phyloP scores from a whole-genome alignment of 2,888 invertebrate genomes.

The Hermaeophaga mercurialis region DNA sequence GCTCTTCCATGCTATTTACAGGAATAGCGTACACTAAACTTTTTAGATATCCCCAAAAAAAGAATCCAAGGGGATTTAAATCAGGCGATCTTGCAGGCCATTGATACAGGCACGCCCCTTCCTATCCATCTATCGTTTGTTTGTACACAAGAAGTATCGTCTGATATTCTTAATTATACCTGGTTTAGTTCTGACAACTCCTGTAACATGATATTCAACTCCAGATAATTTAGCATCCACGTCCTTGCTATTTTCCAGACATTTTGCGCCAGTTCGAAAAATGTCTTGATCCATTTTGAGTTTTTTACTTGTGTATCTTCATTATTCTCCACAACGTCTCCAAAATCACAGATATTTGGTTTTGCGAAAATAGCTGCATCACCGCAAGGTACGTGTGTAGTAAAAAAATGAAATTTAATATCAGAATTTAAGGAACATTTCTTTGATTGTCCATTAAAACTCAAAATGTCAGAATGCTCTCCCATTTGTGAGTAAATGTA shows the following conservation, averaged over 20 bases:
- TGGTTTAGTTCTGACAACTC: slow-evolving; percentile 84
- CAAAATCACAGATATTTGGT: slow-evolving; percentile 48
- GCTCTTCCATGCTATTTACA: too few relatives aligned
- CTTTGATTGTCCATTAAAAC: slow-evolving; percentile 36
- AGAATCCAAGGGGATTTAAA: too few relatives aligned
- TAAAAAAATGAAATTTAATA: slow-evolving; percentile 80
- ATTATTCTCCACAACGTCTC: slow-evolving; percentile 31
- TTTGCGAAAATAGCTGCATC: slow-evolving; percentile 87
- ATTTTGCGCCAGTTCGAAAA: slow-evolving; percentile 90
- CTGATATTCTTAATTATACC: too few relatives aligned
- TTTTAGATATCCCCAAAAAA: too few relatives aligned
- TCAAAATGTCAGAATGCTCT: slow-evolving; percentile 32
- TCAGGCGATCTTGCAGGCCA: too few relatives aligned
- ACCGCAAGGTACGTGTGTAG: slow-evolving; percentile 90
- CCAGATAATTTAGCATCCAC: slow-evolving; percentile 68
- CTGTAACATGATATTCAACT: slow-evolving; percentile 68
- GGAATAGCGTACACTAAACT: too few relatives aligned
- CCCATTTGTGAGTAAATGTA: slow-evolving; percentile 70
- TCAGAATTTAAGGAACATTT: slow-evolving; percentile 55
- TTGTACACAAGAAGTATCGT: too few relatives aligned
- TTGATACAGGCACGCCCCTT: too few relatives aligned
- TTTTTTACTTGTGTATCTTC: slow-evolving; percentile 39
- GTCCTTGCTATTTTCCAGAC: slow-evolving; percentile 61
- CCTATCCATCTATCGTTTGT: too few relatives aligned
- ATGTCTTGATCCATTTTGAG: slow-evolving; percentile 55